Percentiles rank a stretch among this genome's conserved stretches.
Evolutionary conservation across 2,888 invertebrate species (phyloP).

Genomic region (Eudemis profundana): DNA sequence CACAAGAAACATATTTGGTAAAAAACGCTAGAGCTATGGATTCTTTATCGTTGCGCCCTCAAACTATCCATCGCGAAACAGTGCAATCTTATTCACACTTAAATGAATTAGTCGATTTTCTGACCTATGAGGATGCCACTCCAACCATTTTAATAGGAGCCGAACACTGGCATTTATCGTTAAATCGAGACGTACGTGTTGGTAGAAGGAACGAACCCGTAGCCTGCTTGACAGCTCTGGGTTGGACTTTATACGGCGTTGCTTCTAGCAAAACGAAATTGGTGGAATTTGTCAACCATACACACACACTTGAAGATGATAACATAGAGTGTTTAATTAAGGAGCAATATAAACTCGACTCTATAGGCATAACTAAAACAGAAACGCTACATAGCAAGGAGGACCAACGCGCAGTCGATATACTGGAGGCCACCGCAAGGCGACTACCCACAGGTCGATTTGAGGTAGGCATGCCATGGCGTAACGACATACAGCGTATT

Average conservation of each 20-base stretch:
- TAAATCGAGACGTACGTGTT: neutral
- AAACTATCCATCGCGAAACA: neutral
- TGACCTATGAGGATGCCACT: no score
- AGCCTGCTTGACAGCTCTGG: neutral
- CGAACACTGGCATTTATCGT: neutral
- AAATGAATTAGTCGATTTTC: no score
- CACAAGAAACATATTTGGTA: neutral
- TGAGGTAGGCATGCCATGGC: constrained; percentile 12
- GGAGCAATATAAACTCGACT: constrained; percentile 13
- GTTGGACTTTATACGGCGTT: constrained; percentile 16
- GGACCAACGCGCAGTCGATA: constrained; percentile 2
- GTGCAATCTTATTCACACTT: neutral
- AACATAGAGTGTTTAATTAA: neutral
- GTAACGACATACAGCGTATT: constrained; percentile 1
- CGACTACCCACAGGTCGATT: neutral
- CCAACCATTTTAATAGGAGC: no score
- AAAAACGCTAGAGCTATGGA: constrained; percentile 2
- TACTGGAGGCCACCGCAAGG: no score
- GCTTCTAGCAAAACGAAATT: constrained; percentile 13
- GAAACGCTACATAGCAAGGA: neutral
- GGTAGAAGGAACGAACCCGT: constrained; percentile 6
- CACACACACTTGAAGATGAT: neutral
- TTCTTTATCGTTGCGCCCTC: neutral
- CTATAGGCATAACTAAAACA: constrained; percentile 1
- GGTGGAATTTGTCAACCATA: constrained; percentile 4